Evolutionary conservation across 1,140 invertebrate species (phyloP).

Genomic region (Diorhabda elongata): DNA sequence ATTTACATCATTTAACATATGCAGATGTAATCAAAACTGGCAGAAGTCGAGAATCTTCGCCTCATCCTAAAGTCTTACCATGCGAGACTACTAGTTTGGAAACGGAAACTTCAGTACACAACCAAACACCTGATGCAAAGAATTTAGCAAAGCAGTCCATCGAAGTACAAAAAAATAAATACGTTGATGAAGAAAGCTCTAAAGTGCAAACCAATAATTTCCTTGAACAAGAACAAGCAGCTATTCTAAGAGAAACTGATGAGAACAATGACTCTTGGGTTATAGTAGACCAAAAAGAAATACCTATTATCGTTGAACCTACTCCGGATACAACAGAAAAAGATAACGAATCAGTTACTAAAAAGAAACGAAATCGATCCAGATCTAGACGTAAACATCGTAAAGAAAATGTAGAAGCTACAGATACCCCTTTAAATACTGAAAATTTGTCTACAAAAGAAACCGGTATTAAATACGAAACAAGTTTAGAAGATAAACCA

Average conservation of each 20-base stretch:
- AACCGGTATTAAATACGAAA: conserved; percentile 17
- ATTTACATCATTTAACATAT: conserved; percentile 21
- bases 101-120: background rate
- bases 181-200: conserved; percentile 14
- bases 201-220: conserved; percentile 19
- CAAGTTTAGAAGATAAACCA: conserved; percentile 17
- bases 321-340: conserved; percentile 1
- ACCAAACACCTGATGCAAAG: background rate
- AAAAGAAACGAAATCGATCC: background rate
- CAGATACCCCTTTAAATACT: background rate
- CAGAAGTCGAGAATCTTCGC: conserved; percentile 32
- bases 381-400: background rate
- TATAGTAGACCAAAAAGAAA: conserved; percentile 29
- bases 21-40: conserved; percentile 26
- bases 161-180: background rate
- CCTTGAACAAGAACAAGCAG: background rate
- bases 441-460: background rate
- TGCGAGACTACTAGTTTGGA: background rate
- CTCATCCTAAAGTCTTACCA: conserved; percentile 6
- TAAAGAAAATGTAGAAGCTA: background rate
- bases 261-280: background rate
- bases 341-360: background rate
- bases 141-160: background rate
- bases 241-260: background rate
- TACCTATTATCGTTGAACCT: conserved; percentile 36